These are phyloP conservation scores for Nebria ingens DNA, from an alignment of 1,140 invertebrate species.

Conservation along the genomic window DNA sequence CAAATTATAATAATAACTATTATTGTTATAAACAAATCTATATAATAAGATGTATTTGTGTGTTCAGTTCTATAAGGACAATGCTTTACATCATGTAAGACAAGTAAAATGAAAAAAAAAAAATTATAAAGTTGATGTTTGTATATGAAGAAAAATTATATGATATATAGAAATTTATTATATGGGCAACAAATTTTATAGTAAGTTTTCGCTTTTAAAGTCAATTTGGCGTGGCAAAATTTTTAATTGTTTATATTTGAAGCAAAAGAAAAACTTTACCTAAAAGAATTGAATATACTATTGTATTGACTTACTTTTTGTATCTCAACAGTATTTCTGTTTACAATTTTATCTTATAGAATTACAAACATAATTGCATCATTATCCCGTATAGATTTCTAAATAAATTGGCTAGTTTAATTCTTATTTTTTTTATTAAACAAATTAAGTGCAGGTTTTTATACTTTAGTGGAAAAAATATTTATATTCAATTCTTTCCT, in stretches of 20 bases:
- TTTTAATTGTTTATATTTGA: no score
- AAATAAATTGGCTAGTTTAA: no score
- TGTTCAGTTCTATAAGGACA: constrained; percentile 3
- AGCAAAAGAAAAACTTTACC: no score
- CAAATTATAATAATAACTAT: constrained; percentile 1
- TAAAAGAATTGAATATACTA: no score
- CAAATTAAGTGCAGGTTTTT: no score
- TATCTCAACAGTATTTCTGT: no score
- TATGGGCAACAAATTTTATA: background rate
- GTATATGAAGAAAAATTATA: background rate
- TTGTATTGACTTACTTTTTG: no score
- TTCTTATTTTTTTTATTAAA: no score
- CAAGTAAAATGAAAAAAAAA: background rate
- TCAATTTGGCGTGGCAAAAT: background rate
- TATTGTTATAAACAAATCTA: background rate
- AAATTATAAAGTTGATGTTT: constrained; percentile 1
- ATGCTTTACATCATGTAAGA: background rate
- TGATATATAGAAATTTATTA: background rate
- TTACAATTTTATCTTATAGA: background rate
- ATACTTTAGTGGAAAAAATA: no score
- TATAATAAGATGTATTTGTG: background rate
- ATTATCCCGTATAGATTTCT: background rate
- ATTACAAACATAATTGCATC: background rate
- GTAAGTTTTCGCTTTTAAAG: background rate
- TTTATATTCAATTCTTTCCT: no score